These are phyloP conservation scores for Nudaria mundana DNA, from an alignment of 2,888 invertebrate species.

Conservation along the genomic window DNA sequence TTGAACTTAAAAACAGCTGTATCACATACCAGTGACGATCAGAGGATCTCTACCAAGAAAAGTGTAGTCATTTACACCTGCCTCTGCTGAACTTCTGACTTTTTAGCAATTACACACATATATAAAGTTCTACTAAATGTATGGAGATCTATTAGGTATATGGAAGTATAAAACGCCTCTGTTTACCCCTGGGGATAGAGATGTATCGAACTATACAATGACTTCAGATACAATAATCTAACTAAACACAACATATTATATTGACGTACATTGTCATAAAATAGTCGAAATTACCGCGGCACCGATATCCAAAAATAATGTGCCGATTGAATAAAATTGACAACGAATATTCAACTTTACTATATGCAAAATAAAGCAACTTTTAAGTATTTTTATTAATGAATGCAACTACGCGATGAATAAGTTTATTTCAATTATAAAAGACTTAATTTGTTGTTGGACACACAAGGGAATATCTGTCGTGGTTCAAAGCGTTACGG, in stretches of 20 bases:
- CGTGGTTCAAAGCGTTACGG: conserved; percentile 18
- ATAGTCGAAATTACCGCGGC: conserved; percentile 70
- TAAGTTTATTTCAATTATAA: conserved; percentile 73
- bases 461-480: conserved; percentile 22
- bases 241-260: conserved; percentile 60
- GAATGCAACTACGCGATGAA: conserved; percentile 74
- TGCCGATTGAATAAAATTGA: conserved; percentile 42
- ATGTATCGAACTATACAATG: conserved; percentile 42
- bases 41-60: too few species aligned
- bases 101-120: too few species aligned
- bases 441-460: conserved; percentile 60
- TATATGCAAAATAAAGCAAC: conserved; percentile 35
- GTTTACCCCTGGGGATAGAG: too few species aligned
- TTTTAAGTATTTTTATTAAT: conserved; percentile 40
- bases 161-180: too few species aligned
- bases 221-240: conserved; percentile 49
- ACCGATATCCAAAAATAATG: conserved; percentile 75
- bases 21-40: too few species aligned
- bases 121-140: too few species aligned
- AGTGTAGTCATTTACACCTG: too few species aligned
- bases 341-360: conserved; percentile 42
- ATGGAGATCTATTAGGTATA: too few species aligned
- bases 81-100: too few species aligned
- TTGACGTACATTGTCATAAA: conserved; percentile 67
- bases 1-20: too few species aligned